Evolutionary conservation across 2,797 vertebrate genomes (phyloP).

Genomic region (Epinephelus coioides): DNA sequence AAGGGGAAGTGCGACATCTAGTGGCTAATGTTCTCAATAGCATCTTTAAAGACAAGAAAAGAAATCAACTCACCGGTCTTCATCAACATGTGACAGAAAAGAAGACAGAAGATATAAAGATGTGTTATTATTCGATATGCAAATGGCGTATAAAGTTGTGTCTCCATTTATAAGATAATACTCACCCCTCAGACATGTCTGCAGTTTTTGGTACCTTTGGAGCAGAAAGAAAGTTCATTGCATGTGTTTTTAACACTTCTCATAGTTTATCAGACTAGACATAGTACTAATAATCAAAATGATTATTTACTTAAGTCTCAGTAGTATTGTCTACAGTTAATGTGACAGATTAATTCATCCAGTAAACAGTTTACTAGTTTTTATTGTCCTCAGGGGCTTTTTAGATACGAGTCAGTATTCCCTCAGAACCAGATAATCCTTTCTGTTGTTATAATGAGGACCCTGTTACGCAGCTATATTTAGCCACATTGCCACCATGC

Average conservation of each 20-base stretch:
- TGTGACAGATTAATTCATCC: neutral
- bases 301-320: neutral
- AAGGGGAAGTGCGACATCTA: no score
- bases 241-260: neutral
- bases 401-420: slow-evolving; percentile 23
- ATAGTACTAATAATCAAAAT: neutral
- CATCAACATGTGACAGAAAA: slow-evolving; percentile 37
- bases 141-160: neutral
- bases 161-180: slow-evolving; percentile 12
- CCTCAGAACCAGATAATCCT: slow-evolving; percentile 32
- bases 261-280: slow-evolving; percentile 1
- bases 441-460: slow-evolving; percentile 51
- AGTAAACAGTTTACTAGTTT: slow-evolving; percentile 6
- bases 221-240: slow-evolving; percentile 24
- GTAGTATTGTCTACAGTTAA: neutral
- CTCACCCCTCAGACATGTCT: slow-evolving; percentile 87
- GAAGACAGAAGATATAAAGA: slow-evolving; percentile 4
- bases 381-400: slow-evolving; percentile 20
- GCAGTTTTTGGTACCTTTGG: slow-evolving; percentile 61
- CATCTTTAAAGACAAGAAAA: neutral
- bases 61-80: slow-evolving; percentile 82
- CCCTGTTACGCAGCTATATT: slow-evolving; percentile 73
- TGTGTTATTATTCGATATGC: slow-evolving; percentile 6
- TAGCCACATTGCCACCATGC: slow-evolving; percentile 67
- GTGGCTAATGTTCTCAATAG: no score